phyloP scores from a whole-genome alignment of 2,888 invertebrate genomes.

The Drymonia ruficornis region DNA sequence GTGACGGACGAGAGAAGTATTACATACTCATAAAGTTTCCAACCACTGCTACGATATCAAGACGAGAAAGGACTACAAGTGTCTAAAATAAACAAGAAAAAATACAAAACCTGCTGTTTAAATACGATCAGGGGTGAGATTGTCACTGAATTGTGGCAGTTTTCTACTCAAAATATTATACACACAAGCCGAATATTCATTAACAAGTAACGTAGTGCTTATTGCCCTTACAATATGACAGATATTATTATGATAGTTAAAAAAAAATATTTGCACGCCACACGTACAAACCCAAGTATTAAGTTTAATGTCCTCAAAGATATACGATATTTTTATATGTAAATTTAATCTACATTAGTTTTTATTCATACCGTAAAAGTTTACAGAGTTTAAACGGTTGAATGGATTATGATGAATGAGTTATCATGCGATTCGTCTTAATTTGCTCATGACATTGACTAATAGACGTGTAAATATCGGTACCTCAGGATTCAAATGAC shows the following conservation, averaged over 20 bases:
- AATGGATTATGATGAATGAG: constrained; percentile 7
- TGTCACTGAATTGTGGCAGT: background rate
- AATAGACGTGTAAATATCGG: constrained; percentile 8
- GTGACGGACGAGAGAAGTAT: constrained; percentile 35
- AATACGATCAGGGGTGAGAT: background rate
- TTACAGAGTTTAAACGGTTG: constrained; percentile 1
- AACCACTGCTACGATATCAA: background rate
- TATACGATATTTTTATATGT: background rate
- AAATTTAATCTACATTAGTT: background rate
- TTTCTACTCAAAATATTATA: background rate
- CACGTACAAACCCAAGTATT: background rate
- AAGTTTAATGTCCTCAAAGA: background rate
- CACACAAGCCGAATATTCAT: background rate
- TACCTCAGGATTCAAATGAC: constrained; percentile 1
- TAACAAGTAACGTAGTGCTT: background rate
- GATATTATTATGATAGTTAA: background rate
- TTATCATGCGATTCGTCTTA: constrained; percentile 7
- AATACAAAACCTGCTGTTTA: background rate
- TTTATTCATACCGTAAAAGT: background rate
- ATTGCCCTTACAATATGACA: background rate
- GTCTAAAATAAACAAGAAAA: background rate
- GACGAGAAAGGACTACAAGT: background rate
- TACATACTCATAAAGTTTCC: background rate
- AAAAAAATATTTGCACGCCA: background rate
- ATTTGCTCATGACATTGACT: constrained; percentile 7